These are phyloP conservation scores for Pseudolaguvia tuberculata DNA, from an alignment of 2,113 vertebrate species.

Conservation along the genomic window DNA sequence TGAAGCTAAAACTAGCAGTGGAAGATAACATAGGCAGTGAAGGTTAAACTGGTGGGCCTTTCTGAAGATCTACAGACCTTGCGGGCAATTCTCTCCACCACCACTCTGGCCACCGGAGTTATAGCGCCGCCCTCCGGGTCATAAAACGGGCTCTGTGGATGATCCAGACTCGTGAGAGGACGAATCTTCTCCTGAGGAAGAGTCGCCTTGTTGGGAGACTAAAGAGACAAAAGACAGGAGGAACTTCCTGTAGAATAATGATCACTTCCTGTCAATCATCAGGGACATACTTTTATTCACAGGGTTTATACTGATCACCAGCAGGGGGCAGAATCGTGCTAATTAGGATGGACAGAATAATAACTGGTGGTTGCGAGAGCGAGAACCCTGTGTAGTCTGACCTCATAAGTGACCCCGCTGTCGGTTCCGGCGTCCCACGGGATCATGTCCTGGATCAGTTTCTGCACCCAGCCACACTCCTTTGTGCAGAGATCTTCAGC, in stretches of 20 bases:
- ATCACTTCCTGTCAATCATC: neutral
- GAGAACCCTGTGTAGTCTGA: conserved; percentile 54
- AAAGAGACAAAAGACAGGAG: conserved; percentile 35
- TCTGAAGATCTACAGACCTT: conserved; percentile 70
- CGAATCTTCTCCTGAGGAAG: conserved; percentile 91
- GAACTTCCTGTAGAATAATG: neutral
- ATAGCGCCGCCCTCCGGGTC: conserved; percentile 96
- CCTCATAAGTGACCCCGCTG: conserved; percentile 92
- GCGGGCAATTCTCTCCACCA: conserved; percentile 94
- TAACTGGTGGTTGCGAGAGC: neutral
- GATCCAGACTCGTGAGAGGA: conserved; percentile 91
- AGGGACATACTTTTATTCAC: neutral
- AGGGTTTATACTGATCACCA: conserved; percentile 13
- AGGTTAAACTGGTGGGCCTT: neutral
- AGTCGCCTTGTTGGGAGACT: conserved; percentile 91
- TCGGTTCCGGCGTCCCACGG: conserved; percentile 98
- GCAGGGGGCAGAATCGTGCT: conserved; percentile 48
- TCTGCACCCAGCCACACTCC: conserved; percentile 97
- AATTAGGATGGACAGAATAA: neutral
- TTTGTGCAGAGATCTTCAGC: conserved; percentile 96
- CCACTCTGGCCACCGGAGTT: conserved; percentile 84
- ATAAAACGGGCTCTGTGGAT: conserved; percentile 97
- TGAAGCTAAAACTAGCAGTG: neutral
- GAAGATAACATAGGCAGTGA: neutral
- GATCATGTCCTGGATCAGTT: conserved; percentile 88